Conservation (phyloP, 2,888 invertebrate genomes). For the Brachypterus glaber region DNA sequence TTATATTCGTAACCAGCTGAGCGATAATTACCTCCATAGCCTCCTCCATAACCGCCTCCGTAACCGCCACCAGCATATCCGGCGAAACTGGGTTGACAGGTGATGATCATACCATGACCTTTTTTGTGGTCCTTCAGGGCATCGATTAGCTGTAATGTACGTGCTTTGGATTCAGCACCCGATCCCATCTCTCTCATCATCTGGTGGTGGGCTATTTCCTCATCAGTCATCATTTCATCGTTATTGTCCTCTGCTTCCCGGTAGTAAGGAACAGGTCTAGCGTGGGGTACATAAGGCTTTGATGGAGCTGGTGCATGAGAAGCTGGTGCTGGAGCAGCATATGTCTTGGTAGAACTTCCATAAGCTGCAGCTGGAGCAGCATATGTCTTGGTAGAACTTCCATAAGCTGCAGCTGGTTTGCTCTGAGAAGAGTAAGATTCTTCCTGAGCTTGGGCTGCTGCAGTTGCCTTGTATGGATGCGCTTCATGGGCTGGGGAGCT, state of each 20-base stretch:
- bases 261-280: constrained; percentile 15
- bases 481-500: constrained; percentile 12
- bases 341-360: constrained; percentile 8
- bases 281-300: constrained; percentile 12
- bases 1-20: constrained; percentile 10
- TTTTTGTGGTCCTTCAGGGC: constrained; percentile 17
- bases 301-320: constrained; percentile 12
- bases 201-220: not conserved
- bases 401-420: constrained; percentile 14
- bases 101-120: constrained; percentile 36
- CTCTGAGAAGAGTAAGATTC: not conserved
- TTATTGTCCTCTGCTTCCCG: constrained; percentile 16
- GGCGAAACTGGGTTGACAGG: constrained; percentile 39
- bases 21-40: constrained; percentile 6
- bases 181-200: not conserved
- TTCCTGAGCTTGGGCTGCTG: constrained; percentile 16
- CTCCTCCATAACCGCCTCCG: constrained; percentile 12
- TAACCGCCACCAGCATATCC: constrained; percentile 30
- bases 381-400: constrained; percentile 15
- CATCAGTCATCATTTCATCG: constrained; percentile 2
- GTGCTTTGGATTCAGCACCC: not conserved
- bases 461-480: constrained; percentile 16
- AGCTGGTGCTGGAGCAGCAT: constrained; percentile 7
- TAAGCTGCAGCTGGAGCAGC: constrained; percentile 14
- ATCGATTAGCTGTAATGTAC: not conserved